phyloP scores from a whole-genome alignment of 1,140 invertebrate species.

The Lasaia peninsularis region DNA sequence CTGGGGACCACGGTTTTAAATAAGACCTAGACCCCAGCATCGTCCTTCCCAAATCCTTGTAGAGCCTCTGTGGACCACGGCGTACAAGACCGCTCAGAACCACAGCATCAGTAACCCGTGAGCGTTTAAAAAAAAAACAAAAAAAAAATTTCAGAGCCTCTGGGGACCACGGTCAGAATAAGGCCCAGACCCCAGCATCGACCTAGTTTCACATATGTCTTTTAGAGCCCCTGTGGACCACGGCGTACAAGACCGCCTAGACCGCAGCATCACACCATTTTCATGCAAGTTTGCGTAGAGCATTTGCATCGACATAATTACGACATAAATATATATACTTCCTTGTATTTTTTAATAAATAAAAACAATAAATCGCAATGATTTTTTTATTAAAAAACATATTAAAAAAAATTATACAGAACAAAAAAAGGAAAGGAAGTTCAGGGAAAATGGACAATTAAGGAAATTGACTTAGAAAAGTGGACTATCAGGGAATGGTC shows the following conservation, averaged over 20 bases:
- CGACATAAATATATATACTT: too few relatives aligned
- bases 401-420: too few relatives aligned
- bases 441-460: too few relatives aligned
- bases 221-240: neutral
- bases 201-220: neutral
- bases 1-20: neutral
- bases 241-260: slow-evolving; percentile 1
- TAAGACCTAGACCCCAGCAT: slow-evolving; percentile 1
- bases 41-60: neutral
- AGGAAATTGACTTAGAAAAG: too few relatives aligned
- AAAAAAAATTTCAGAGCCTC: neutral
- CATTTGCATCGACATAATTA: neutral
- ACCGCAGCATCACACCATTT: neutral
- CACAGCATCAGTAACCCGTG: neutral
- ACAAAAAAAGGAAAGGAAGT: too few relatives aligned
- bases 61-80: slow-evolving; percentile 5
- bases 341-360: too few relatives aligned
- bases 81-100: slow-evolving; percentile 4
- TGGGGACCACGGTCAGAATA: neutral
- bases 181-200: neutral
- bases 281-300: neutral
- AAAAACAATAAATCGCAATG: too few relatives aligned
- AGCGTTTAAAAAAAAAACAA: too few relatives aligned
- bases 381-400: too few relatives aligned
- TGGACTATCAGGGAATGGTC: too few relatives aligned